Evolutionary conservation across 2,113 vertebrate genomes (phyloP).

Genomic region (Chaenocephalus aceratus): DNA sequence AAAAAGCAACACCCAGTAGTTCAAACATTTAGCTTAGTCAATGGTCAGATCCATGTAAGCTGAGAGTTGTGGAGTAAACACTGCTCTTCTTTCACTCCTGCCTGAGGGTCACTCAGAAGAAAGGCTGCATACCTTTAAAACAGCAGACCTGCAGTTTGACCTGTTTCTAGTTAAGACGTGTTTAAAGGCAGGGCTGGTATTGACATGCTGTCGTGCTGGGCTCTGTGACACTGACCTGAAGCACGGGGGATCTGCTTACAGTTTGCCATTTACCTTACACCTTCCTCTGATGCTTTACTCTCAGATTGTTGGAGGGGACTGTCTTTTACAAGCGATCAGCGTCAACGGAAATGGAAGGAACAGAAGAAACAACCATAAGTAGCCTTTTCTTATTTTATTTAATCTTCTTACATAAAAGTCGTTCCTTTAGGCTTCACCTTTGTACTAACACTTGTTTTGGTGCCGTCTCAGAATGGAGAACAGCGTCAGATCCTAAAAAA

Average conservation of each 20-base stretch:
- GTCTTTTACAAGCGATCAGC: neutral
- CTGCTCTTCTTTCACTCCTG: neutral
- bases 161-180: constrained; percentile 1
- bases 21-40: neutral
- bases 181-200: neutral
- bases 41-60: neutral
- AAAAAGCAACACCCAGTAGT: neutral
- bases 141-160: neutral
- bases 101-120: neutral
- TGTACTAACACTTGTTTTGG: neutral
- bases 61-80: neutral
- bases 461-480: constrained; percentile 45
- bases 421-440: neutral
- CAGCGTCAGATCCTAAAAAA: constrained; percentile 45
- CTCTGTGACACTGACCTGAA: neutral
- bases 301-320: neutral
- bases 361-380: neutral
- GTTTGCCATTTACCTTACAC: neutral
- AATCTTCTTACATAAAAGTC: neutral
- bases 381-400: neutral
- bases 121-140: constrained; percentile 23
- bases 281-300: neutral
- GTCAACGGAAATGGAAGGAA: constrained; percentile 14
- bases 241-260: neutral
- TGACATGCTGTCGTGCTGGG: neutral